Base-by-base conservation (phyloP, 2,797 vertebrate species). In the Phalloptychus januarius region DNA sequence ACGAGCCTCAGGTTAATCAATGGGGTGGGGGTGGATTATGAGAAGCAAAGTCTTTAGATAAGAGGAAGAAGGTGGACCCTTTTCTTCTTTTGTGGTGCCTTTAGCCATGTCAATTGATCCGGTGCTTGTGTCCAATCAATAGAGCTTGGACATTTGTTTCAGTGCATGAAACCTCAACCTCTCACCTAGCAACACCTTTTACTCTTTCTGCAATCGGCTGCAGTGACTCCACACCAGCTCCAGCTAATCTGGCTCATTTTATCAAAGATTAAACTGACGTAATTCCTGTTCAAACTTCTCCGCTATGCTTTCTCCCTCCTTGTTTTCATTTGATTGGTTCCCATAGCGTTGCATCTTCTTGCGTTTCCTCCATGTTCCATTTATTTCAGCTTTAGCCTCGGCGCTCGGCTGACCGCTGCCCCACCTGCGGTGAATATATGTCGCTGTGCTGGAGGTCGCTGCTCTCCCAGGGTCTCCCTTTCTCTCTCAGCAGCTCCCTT, bases 51-150 rank as follows among this genome's bases (percentile, higher is more conserved):
- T 72, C 58, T 78, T 76, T 76, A 54, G 50, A 54, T 61, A 20
- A 70, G 7, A 54, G 46, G 33, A 42, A 38, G 44, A 31, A 7
- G 56, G 79, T 42, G 31, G 77, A 73, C 48, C 76, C 86, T 84
- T 85, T 83, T 83, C 80, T 83, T 91, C 77, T 80, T 87, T 88
- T 82, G 84, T 84, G 76, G 81, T 75, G 85, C 89, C 89, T 86
- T 79, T 25, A 83, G 87, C 82, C 82, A 82, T 90, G 88, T 88
- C 85, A 79, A 94, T 95, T 91, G 92, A 95, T 95, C 92, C 79
- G 72, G 71, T 79, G 84, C 82, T 89, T 85, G 81, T 83, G 85
- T 91, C 84, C 87, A 92, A 94, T 95, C 90, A 91, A 91, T 93
- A 77, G 56, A 3, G 70, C 78, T 63, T 76, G 65, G 81, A 75